Percentiles rank a stretch among this genome's conserved stretches.
These are phyloP conservation scores for Leptinotarsa undecemlineata DNA, from an alignment of 1,140 invertebrate species.

Conservation along the genomic window DNA sequence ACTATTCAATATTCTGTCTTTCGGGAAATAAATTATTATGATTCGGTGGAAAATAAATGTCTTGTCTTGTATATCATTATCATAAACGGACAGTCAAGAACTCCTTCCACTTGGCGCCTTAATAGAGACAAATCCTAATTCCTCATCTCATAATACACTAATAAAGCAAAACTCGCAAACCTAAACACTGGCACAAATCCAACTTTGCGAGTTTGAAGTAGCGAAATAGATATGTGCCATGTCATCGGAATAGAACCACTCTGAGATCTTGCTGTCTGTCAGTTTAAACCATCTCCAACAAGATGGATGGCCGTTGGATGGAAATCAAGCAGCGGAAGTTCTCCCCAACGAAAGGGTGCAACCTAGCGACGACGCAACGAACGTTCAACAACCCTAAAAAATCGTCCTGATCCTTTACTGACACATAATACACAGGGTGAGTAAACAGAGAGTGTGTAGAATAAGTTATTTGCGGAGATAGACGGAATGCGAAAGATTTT, in stretches of 20 bases:
- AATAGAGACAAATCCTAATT: neutral
- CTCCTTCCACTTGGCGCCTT: neutral
- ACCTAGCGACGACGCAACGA: slow-evolving; percentile 23
- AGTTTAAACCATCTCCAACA: slow-evolving; percentile 57
- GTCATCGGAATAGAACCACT: slow-evolving; percentile 53
- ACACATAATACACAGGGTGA: slow-evolving; percentile 17
- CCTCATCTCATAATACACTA: neutral
- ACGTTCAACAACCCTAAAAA: slow-evolving; percentile 30
- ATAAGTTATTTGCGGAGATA: too few relatives aligned
- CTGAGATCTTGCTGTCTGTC: slow-evolving; percentile 55
- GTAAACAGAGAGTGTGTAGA: neutral
- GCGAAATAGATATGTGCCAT: slow-evolving; percentile 48
- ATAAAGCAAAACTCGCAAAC: slow-evolving; percentile 2
- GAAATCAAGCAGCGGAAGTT: slow-evolving; percentile 54
- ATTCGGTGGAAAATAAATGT: too few relatives aligned
- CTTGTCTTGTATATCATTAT: too few relatives aligned
- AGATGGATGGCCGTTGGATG: slow-evolving; percentile 55
- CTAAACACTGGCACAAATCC: slow-evolving; percentile 17
- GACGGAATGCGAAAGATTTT: too few relatives aligned
- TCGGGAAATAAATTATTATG: too few relatives aligned
- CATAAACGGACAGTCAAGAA: too few relatives aligned
- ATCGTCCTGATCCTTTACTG: slow-evolving; percentile 19
- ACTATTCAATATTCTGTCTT: too few relatives aligned
- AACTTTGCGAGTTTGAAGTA: slow-evolving; percentile 15
- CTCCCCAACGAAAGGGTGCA: slow-evolving; percentile 51